Evolutionary conservation across 1,140 invertebrate genomes (phyloP).

Genomic region (Bombus huntii): DNA sequence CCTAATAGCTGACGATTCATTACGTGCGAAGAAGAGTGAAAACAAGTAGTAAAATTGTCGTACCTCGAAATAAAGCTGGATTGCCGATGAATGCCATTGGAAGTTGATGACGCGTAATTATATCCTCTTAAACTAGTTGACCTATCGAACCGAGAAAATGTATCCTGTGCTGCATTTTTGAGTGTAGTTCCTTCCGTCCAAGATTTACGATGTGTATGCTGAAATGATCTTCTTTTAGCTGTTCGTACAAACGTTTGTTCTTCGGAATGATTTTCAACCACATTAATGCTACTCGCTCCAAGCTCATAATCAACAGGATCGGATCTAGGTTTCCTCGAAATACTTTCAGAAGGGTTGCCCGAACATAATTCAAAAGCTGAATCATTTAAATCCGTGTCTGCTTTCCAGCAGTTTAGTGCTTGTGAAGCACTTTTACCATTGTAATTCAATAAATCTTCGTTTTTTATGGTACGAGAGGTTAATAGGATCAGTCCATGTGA

Average conservation of each 20-base stretch:
- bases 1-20: too few species aligned
- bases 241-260: slow-evolving; percentile 22
- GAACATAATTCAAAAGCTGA: slow-evolving; percentile 56
- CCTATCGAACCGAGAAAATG: slow-evolving; percentile 46
- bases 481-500: slow-evolving; percentile 1
- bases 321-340: slow-evolving; percentile 26
- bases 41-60: not conserved
- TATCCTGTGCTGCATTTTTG: not conserved
- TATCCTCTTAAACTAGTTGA: slow-evolving; percentile 62
- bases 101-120: slow-evolving; percentile 63
- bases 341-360: not conserved
- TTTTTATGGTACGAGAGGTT: not conserved
- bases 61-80: slow-evolving; percentile 54
- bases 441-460: slow-evolving; percentile 25
- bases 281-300: slow-evolving; percentile 9
- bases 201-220: slow-evolving; percentile 67
- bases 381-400: slow-evolving; percentile 51
- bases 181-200: slow-evolving; percentile 68
- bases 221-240: slow-evolving; percentile 45
- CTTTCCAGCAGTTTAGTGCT: not conserved
- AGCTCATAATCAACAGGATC: slow-evolving; percentile 54
- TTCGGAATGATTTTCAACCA: slow-evolving; percentile 34
- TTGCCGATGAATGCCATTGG: slow-evolving; percentile 28
- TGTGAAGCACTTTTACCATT: not conserved
- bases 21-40: not conserved